Evolutionary conservation across 2,888 invertebrate genomes (phyloP).

Genomic region (Autographa gamma): DNA sequence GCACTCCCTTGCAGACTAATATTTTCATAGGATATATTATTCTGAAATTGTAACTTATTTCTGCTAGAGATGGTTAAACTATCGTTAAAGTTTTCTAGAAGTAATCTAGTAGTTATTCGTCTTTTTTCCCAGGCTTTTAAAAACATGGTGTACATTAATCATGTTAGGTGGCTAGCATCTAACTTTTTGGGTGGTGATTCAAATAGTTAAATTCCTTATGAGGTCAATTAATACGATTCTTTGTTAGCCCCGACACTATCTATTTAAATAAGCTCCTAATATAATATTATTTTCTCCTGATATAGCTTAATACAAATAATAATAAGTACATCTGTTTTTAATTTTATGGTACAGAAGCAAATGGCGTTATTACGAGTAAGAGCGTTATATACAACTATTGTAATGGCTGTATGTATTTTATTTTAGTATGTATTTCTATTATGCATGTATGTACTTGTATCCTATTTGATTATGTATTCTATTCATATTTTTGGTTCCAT

Average conservation of each 20-base stretch:
- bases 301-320: constrained; percentile 45
- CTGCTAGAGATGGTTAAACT: too few relatives aligned
- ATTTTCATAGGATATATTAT: too few relatives aligned
- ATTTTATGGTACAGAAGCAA: constrained; percentile 82
- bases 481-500: constrained; percentile 27
- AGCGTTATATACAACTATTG: constrained; percentile 84
- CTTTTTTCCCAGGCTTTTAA: not conserved
- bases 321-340: constrained; percentile 59
- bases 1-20: too few relatives aligned
- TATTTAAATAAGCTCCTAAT: not conserved
- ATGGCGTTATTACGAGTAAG: constrained; percentile 85
- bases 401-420: constrained; percentile 87
- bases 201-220: not conserved
- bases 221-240: not conserved
- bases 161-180: not conserved
- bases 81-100: too few relatives aligned
- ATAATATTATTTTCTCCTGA: constrained; percentile 9
- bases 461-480: constrained; percentile 35
- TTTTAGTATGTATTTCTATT: constrained; percentile 68
- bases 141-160: not conserved
- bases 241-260: constrained; percentile 10
- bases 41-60: too few relatives aligned
- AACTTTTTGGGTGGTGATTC: not conserved
- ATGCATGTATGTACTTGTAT: constrained; percentile 69
- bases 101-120: too few relatives aligned